phyloP scores from a whole-genome alignment of 2,113 vertebrate species.

The Ginglymostoma cirratum region DNA sequence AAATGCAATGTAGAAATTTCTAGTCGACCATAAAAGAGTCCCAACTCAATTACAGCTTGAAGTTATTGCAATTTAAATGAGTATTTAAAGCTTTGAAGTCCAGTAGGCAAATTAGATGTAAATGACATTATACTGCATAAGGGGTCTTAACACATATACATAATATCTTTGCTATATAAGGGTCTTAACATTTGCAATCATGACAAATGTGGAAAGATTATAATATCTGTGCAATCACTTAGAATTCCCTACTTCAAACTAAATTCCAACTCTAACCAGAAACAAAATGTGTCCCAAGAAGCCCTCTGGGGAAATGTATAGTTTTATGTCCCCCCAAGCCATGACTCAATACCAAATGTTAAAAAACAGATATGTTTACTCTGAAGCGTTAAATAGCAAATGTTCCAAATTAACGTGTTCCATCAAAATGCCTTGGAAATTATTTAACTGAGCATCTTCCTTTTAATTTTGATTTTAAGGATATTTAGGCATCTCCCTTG shows the following conservation, averaged over 20 bases:
- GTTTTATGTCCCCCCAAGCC: background rate
- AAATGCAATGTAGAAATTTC: background rate
- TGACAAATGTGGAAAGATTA: background rate
- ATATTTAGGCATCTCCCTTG: background rate
- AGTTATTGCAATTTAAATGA: background rate
- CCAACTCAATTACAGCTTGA: background rate
- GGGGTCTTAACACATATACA: no score
- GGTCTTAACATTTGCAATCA: background rate
- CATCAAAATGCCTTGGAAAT: background rate
- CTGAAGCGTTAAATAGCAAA: background rate
- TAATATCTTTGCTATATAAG: background rate
- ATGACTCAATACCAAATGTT: background rate
- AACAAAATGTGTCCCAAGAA: background rate
- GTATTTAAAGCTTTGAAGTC: background rate
- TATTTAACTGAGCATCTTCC: background rate
- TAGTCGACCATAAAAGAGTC: background rate
- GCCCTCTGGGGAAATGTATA: background rate
- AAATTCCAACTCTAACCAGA: background rate
- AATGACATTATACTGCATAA: background rate
- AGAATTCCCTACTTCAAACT: background rate
- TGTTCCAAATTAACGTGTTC: background rate
- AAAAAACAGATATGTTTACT: background rate
- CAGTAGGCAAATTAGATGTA: background rate
- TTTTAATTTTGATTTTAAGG: background rate
- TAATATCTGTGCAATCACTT: no score